Evolutionary conservation across 2,888 invertebrate genomes (phyloP), one percentile per base, ranked within the genome.

Genomic region (Pollenia labialis): DNA sequence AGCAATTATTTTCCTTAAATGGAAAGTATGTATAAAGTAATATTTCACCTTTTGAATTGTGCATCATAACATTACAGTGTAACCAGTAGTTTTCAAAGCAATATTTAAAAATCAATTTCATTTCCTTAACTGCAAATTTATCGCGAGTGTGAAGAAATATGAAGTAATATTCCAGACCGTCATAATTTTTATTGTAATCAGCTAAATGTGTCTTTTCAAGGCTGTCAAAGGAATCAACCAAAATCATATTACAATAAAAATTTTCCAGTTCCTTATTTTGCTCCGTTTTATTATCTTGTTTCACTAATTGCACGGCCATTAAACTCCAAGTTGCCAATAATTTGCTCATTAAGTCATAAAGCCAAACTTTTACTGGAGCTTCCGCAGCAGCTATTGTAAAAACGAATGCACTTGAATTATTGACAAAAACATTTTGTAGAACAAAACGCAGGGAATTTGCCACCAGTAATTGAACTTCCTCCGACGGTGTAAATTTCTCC

Each of bases 1-100:
- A 88, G 44, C 91, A 91, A 14, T 87, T 83, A 0, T 72, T 71
- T 0, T 84, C 60, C 9, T 88, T 89, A 56, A 89, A 91, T 0
- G 92, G 92, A 54, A 87, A 89, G 69, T 92, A 92, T 0, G 91
- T 91, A 16, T 90, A 92, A n/a, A 92, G 52, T 6, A 89, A 72
- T 8, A 92, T 88, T 8, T 91, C 90, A 0, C 90, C 91, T 4
- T 83, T 75, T 0, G 89, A 83, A n/a, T 87, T 89, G 64, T 92
- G 92, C 50, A 91, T 88, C 77, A 91, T 91, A 2, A 92, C 60
- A 54, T 90, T 91, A 85, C 92, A 92, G 64, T 92, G 90, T 79
- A 91, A 90, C 40, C 91, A 88, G 58, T 90, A 90, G 56, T 91
- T 83, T 14, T 82, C 85, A 90, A 91, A 92, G 76, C 92, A 92